These are phyloP conservation scores for Apaloderma vittatum DNA, from an alignment of 2,113 vertebrate species.

Conservation along the genomic window DNA sequence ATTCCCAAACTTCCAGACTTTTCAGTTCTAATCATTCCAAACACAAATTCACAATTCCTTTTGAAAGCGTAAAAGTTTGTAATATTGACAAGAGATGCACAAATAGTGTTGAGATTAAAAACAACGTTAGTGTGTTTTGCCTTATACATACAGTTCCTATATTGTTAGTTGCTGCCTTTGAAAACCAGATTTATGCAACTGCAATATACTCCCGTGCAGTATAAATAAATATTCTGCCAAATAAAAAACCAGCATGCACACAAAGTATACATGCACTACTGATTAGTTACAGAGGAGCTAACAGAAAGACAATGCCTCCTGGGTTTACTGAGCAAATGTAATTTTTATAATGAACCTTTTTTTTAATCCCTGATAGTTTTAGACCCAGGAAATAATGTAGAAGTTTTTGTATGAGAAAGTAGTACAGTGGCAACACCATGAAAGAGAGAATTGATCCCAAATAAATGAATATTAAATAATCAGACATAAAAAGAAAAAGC, in stretches of 20 bases:
- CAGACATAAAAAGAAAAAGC: constrained; percentile 25
- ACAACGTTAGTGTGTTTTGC: constrained; percentile 12
- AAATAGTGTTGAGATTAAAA: constrained; percentile 21
- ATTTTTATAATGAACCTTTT: constrained; percentile 79
- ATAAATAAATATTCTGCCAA: constrained; percentile 67
- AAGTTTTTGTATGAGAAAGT: constrained; percentile 37
- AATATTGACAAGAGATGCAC: not conserved
- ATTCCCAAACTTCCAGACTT: not conserved
- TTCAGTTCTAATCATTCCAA: not conserved
- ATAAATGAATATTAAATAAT: constrained; percentile 65
- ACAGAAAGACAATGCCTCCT: constrained; percentile 75
- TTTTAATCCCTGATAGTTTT: constrained; percentile 43
- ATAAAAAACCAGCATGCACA: not conserved
- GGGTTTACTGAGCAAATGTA: constrained; percentile 75
- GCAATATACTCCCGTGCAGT: constrained; percentile 30
- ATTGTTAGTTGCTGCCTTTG: constrained; percentile 37
- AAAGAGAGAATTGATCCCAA: constrained; percentile 51
- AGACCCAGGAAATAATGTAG: constrained; percentile 50
- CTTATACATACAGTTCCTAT: not conserved
- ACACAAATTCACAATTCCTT: not conserved
- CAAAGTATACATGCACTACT: constrained; percentile 42
- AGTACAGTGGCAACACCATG: constrained; percentile 3
- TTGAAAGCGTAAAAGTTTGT: constrained; percentile 4
- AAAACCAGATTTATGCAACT: constrained; percentile 68
- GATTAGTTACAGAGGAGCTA: constrained; percentile 67